A percentile compares a stretch with the other conserved stretches of the same genome.
These are phyloP conservation scores for Sycophaga agraensis DNA, from an alignment of 1,140 invertebrate species.

Conservation along the genomic window DNA sequence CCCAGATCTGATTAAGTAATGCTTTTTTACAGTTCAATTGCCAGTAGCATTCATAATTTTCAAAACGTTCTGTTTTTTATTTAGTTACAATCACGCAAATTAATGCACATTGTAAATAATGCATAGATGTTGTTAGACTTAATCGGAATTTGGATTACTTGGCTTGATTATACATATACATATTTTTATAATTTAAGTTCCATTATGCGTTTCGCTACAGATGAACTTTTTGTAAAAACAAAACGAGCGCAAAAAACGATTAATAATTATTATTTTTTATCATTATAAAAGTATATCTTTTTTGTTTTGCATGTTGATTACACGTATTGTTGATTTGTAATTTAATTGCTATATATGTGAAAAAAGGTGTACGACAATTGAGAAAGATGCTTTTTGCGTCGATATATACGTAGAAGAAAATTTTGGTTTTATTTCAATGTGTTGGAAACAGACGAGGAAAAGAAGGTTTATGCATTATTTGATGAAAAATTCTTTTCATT, in stretches of 20 bases:
- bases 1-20: no score
- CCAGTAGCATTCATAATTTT: no score
- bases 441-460: not conserved
- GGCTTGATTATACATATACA: not conserved
- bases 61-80: no score
- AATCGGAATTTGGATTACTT: no score
- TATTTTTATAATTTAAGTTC: conserved; percentile 16
- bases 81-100: no score
- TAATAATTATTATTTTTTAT: conserved; percentile 37
- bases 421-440: not conserved
- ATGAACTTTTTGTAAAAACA: conserved; percentile 7
- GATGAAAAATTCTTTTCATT: no score
- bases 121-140: no score
- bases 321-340: conserved; percentile 55
- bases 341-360: conserved; percentile 34
- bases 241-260: conserved; percentile 20
- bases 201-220: conserved; percentile 6
- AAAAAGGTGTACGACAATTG: conserved; percentile 1
- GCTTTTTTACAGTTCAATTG: no score
- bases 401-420: not conserved
- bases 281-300: conserved; percentile 37
- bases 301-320: conserved; percentile 57
- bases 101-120: no score
- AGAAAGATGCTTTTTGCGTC: not conserved
- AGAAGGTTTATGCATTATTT: not conserved